Evolutionary conservation across 2,797 vertebrate species (phyloP).

Genomic region (Galagoides demidoff): DNA sequence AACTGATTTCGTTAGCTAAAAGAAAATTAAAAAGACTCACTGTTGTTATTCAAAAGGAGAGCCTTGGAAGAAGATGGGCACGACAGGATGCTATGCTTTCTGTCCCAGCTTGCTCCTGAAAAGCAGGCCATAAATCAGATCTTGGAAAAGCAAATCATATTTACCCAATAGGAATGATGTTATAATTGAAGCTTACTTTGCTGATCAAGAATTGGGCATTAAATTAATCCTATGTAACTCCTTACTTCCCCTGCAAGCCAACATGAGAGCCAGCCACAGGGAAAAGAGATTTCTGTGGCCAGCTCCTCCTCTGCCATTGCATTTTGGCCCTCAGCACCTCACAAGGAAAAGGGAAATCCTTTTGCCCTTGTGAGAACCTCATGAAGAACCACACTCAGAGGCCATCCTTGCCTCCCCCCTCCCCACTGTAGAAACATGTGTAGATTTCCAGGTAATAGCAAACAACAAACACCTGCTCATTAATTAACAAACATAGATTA

Average conservation of each 20-base stretch:
- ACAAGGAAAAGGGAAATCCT: not conserved
- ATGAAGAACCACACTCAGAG: not conserved
- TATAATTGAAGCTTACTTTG: conserved; percentile 33
- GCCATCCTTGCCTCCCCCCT: not conserved
- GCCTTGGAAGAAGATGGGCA: conserved; percentile 14
- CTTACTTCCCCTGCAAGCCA: not conserved
- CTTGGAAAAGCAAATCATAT: conserved; percentile 52
- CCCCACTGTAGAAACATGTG: not conserved
- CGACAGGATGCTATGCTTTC: not conserved
- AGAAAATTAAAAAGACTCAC: conserved; percentile 51
- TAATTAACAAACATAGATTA: not conserved
- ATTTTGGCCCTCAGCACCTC: not conserved
- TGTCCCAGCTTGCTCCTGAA: not conserved
- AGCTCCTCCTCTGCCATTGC: not conserved
- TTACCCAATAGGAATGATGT: conserved; percentile 20
- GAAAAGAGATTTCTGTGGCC: not conserved
- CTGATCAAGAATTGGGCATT: conserved; percentile 16
- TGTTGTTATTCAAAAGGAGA: conserved; percentile 15
- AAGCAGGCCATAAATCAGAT: conserved; percentile 44
- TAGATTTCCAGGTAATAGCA: not conserved
- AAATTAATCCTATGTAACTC: not conserved
- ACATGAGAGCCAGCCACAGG: not conserved
- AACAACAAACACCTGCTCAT: not conserved
- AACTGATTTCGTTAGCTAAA: conserved; percentile 57
- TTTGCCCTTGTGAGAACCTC: not conserved